Conservation (phyloP, 2,113 vertebrate genomes). For the Corapipo altera region DNA sequence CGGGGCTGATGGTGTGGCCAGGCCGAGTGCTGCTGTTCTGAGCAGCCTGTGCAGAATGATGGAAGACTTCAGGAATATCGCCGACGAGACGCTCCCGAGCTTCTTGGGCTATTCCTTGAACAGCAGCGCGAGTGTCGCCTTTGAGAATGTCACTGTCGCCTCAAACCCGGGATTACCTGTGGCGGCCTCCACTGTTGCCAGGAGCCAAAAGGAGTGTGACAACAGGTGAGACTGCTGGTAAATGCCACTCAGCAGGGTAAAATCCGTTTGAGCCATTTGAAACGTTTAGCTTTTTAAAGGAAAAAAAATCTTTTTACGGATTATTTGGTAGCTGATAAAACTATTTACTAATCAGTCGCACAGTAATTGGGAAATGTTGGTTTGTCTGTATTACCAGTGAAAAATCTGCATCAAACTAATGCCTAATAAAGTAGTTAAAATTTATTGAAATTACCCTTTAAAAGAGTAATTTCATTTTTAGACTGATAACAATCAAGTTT, state of each 20-base stretch:
- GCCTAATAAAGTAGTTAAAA: neutral
- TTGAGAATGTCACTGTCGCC: constrained; percentile 85
- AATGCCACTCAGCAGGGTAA: neutral
- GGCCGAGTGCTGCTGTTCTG: neutral
- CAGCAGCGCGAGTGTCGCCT: constrained; percentile 69
- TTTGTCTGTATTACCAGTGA: neutral
- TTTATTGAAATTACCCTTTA: neutral
- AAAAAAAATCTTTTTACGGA: neutral
- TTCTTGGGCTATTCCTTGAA: constrained; percentile 80
- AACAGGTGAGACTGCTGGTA: constrained; percentile 78
- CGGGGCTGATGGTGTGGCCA: neutral
- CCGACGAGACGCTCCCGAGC: constrained; percentile 89
- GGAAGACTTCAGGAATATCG: constrained; percentile 83
- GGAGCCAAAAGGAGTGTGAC: constrained; percentile 71
- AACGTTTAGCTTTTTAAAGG: neutral
- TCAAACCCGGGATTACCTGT: constrained; percentile 90
- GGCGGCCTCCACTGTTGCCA: constrained; percentile 92
- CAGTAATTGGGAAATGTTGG: neutral
- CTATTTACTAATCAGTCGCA: neutral
- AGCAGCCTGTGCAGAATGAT: constrained; percentile 61
- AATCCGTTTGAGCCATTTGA: accelerated
- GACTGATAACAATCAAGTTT: neutral
- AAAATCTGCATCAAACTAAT: neutral
- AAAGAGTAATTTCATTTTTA: neutral
- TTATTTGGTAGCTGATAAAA: neutral